Evolutionary conservation across 1,140 invertebrate species (phyloP), one percentile per base, ranked within the genome.

Genomic region (Drosophila chauvacae): DNA sequence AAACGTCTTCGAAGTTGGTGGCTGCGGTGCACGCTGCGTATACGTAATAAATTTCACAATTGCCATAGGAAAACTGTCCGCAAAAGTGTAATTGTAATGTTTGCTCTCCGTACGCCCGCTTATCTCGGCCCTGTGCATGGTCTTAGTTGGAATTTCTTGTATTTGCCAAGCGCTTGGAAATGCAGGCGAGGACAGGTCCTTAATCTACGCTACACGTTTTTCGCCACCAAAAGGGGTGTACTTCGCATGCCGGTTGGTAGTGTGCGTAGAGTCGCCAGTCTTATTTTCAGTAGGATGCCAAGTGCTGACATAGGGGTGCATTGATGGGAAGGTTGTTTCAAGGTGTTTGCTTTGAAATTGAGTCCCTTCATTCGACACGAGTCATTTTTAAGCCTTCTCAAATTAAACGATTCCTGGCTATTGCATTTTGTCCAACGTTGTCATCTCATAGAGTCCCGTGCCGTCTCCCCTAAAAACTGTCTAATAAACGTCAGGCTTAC

Each of bases 401-500:
- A 48, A 23, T 18, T 4, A 14, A 45, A 51, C 47, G 20, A 35
- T 44, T 61, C 28, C 30, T 35, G 18, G 56, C 42, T 42, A 23
- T 33, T 55, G 30, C 56, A 80, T 63, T 62, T 35, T 37, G 26
- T 23, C 48, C 23, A 47, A 50, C 18, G 35, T 42, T 30, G 53
- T 26, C 45, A 16, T 30, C 23, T 23, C 9, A n/a, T 37, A 35
- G 44, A 62, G 60, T 50, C 18, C 30, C 23, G 33, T 48, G 42
- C 20, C 20, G 63, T 28, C 48, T 23, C 13, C 18, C 7, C 18
- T 13, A 23, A 37, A 39, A 39, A 37, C 60, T 90, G 84, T 90
- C 84, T 69, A 88, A 90, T 88, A 88, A 75, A 65, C 69, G 84
- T 88, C 84, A 90, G 53, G 60, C 60, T 51, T 66, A 65, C 68